Evolutionary conservation across 2,888 invertebrate species (phyloP).

Genomic region (Mylabris sibirica): DNA sequence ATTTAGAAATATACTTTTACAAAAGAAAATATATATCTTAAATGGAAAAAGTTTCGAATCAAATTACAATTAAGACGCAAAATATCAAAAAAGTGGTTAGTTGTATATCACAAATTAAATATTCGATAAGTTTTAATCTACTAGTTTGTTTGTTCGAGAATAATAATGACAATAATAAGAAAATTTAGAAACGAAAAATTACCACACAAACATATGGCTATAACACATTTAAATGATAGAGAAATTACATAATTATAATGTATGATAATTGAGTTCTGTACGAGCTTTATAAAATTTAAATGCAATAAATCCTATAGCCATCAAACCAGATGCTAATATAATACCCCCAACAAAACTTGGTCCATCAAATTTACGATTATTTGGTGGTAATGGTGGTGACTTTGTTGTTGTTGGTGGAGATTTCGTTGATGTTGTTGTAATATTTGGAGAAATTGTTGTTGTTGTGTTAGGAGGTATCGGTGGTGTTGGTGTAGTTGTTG

Average conservation of each 20-base stretch:
- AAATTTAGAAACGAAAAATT: slow-evolving; percentile 36
- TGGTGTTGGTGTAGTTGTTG: slow-evolving; percentile 32
- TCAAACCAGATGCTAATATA: slow-evolving; percentile 77
- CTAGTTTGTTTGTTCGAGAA: background rate
- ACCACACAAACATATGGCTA: slow-evolving; percentile 16
- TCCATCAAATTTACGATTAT: slow-evolving; percentile 69
- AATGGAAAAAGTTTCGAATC: background rate
- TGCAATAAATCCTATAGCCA: slow-evolving; percentile 82
- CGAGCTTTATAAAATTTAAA: slow-evolving; percentile 89
- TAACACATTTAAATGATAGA: background rate
- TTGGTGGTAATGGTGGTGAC: slow-evolving; percentile 46
- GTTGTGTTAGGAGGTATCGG: slow-evolving; percentile 34
- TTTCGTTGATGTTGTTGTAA: slow-evolving; percentile 33
- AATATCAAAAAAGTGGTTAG: slow-evolving; percentile 13
- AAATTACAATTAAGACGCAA: background rate
- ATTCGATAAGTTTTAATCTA: slow-evolving; percentile 13
- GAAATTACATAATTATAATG: slow-evolving; percentile 69
- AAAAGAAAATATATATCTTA: background rate
- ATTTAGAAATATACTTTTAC: background rate
- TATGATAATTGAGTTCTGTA: slow-evolving; percentile 87
- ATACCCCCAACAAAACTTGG: slow-evolving; percentile 87
- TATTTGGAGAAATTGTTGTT: slow-evolving; percentile 25
- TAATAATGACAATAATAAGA: slow-evolving; percentile 16
- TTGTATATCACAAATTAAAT: slow-evolving; percentile 18
- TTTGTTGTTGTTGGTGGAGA: slow-evolving; percentile 36